Evolutionary conservation across 2,113 vertebrate species (phyloP).

Genomic region (Rynchops niger): DNA sequence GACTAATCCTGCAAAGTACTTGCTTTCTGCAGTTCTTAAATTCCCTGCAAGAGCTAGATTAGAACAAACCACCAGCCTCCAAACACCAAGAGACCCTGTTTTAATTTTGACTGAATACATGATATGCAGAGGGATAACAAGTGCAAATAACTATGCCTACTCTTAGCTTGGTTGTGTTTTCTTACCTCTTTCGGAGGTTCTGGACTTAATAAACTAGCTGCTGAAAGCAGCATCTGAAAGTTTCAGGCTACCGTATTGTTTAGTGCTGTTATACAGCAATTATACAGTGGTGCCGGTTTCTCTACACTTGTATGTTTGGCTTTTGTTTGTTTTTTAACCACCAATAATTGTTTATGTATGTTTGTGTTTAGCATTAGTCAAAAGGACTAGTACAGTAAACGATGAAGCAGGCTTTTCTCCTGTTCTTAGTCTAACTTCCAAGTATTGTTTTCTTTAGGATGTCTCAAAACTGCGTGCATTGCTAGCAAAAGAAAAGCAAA

Average conservation of each 20-base stretch:
- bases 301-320: neutral
- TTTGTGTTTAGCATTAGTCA: neutral
- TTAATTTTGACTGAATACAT: neutral
- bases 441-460: constrained; percentile 74
- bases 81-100: neutral
- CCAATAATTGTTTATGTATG: neutral
- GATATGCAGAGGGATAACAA: neutral
- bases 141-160: neutral
- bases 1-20: neutral
- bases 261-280: neutral
- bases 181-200: neutral
- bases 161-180: neutral
- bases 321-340: neutral
- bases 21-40: neutral
- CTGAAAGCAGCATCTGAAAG: neutral
- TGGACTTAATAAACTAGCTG: neutral
- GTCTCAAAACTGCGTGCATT: constrained; percentile 80
- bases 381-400: neutral
- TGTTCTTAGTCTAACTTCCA: neutral
- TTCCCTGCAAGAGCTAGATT: neutral
- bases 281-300: neutral
- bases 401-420: neutral
- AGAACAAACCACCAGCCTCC: neutral
- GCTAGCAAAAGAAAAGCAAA: constrained; percentile 79
- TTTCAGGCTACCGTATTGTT: neutral